These are phyloP conservation scores for Pyrocephalus nanus DNA, from an alignment of 2,797 vertebrate species.

Conservation along the genomic window DNA sequence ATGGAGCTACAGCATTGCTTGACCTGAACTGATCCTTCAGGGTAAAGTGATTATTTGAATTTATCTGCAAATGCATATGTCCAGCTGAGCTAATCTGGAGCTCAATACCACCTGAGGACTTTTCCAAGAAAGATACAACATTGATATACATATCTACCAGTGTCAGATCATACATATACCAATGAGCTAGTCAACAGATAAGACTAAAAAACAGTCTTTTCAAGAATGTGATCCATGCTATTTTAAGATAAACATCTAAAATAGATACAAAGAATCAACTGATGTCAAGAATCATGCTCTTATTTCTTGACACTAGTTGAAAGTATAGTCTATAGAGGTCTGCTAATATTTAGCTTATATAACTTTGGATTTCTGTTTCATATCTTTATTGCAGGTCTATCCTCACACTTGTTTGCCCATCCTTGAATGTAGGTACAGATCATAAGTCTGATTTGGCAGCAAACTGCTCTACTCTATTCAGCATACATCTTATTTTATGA, in stretches of 20 bases:
- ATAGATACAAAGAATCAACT: background rate
- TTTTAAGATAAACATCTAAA: background rate
- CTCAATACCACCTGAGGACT: background rate
- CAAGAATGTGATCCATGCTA: background rate
- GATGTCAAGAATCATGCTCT: background rate
- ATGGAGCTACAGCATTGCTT: background rate
- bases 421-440: background rate
- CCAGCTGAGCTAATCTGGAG: background rate
- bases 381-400: background rate
- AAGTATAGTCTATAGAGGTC: background rate
- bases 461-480: background rate
- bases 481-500: background rate
- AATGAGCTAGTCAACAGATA: background rate
- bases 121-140: background rate
- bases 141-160: fast-evolving
- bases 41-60: background rate
- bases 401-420: background rate
- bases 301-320: background rate
- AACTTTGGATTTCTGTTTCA: background rate
- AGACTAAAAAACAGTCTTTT: background rate
- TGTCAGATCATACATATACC: background rate
- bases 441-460: background rate
- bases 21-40: background rate
- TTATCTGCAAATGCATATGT: fast-evolving
- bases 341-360: background rate